Conservation (phyloP, 2,113 vertebrate genomes). For the Larimichthys polyactis region DNA sequence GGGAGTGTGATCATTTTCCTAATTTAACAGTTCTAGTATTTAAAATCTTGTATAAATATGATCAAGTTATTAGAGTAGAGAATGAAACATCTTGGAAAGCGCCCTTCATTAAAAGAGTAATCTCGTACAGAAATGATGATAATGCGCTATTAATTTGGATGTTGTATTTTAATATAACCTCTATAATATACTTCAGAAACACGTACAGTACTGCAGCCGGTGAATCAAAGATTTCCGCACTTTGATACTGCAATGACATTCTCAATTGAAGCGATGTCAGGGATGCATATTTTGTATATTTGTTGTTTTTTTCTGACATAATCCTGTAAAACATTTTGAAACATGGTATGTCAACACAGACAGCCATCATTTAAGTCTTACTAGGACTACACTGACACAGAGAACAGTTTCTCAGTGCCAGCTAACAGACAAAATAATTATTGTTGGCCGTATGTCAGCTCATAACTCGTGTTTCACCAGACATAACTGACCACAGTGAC, state of each 20-base stretch:
- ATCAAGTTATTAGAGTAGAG: not conserved
- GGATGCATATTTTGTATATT: not conserved
- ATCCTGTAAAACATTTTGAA: not conserved
- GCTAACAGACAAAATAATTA: not conserved
- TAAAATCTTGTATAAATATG: not conserved
- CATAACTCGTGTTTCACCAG: slow-evolving; percentile 20
- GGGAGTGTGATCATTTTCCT: not conserved
- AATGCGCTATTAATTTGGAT: too few species aligned
- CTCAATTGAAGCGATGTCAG: not conserved
- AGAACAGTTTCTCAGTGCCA: not conserved
- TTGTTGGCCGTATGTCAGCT: slow-evolving; percentile 17
- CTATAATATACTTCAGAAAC: not conserved
- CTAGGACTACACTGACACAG: not conserved
- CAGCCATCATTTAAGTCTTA: too few species aligned
- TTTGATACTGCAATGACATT: not conserved
- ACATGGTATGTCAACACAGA: not conserved
- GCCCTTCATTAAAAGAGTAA: not conserved
- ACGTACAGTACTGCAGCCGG: not conserved
- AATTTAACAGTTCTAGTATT: not conserved
- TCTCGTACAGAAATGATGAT: not conserved
- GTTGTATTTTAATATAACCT: not conserved
- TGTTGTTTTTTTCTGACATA: slow-evolving; percentile 6
- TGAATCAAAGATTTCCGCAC: not conserved
- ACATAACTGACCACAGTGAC: not conserved
- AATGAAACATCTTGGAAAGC: not conserved